Evolutionary conservation across 2,888 invertebrate genomes (phyloP), one percentile per base, ranked within the genome.

Genomic region (Nemotelus pantherinus): DNA sequence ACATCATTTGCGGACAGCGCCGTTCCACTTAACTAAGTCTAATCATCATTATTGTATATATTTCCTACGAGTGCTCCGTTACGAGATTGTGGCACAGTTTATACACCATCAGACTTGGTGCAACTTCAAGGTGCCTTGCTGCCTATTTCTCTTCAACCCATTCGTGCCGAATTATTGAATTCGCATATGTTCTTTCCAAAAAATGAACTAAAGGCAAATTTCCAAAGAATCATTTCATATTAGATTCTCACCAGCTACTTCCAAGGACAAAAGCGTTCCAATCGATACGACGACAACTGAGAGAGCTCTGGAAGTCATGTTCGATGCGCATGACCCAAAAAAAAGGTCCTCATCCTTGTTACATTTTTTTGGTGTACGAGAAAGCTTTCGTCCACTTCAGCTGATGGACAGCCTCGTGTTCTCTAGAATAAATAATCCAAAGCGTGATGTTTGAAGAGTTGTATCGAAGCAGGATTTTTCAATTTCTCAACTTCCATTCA

Each of bases 1-100:
- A 67, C 71, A 63, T 80, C 80, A 50, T 50, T 9, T 60, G 4
- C 7, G 60, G 39, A 60, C 60, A 60, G 39, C n/a, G 41, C 41
- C 60, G 7, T 60, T 60, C 50, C 50, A 50, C 50, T 60, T 60
- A 60, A 41, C 60, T 43, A 60, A 60, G 1, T 60, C 41, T 43
- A 25, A 60, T 60, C 1, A 39, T 25, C 41, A 60, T 60, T 60
- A 60, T 60, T 43, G 25, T 60, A 39, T 25, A 39, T 60, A 3
- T 39, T 25, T 25, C 25, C 25, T 25, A 25, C 25, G 25, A 25
- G 25, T 25, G 25, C 25, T 25, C 25, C 25, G 25, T 25, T 25
- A 25, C 25, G 25, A 25, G 25, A 25, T 25, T 25, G 25, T 25
- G 25, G 25, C 25, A 25, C 25, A 25, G 25, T 25, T 25, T 25